Evolutionary conservation across 1,140 invertebrate species (phyloP), one percentile per base, ranked within the genome.

Genomic region (Latrodectus geometricus): DNA sequence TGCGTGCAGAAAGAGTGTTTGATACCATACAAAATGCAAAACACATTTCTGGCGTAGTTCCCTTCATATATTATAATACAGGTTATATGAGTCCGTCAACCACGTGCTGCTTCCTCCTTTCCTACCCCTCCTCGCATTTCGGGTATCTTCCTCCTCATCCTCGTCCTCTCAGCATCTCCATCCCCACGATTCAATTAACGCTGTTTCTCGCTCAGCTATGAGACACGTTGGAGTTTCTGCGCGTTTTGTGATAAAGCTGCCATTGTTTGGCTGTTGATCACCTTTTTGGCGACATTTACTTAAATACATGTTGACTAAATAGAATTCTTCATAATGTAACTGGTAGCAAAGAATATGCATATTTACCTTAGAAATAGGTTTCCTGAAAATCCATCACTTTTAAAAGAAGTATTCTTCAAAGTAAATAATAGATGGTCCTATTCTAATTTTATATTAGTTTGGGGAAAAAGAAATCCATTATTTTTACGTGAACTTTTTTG

Each of bases 11-110:
- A n/a, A 72, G 66, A 72, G 79, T 81, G 52, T 72, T 81, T 81
- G 66, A 72, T 81, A 81, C n/a, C 68, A 14, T 81, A 81, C 79
- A 81, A 81, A 81, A 81, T 81, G 79, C 79, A 81, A 81, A 81
- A 81, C 79, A 81, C 79, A 81, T 72, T 72, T 72, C 48, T 12
- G 79, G 49, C 68, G 56, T 79, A 79, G 56, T 54, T 68, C 56
- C 17, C 49, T 72, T 35, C 35, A n/a, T 81, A 81, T 49, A 81
- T 81, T 81, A 81, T 81, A 72, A 81, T 81, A 68, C 52, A 48
- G 20, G 79, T 81, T 81, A 81, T 81, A 81, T 81, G 79, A 81
- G 50, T 72, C 79, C 79, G 17, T 68, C 79, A 56, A 72, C 79
- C 79, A 56, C 79, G 66, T 70, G 52, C 68, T 81, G 69, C 54